These are phyloP conservation scores for Tethya wilhelma DNA, from an alignment of 37 sponge, comb jelly and placozoan species.

Conservation along the genomic window DNA sequence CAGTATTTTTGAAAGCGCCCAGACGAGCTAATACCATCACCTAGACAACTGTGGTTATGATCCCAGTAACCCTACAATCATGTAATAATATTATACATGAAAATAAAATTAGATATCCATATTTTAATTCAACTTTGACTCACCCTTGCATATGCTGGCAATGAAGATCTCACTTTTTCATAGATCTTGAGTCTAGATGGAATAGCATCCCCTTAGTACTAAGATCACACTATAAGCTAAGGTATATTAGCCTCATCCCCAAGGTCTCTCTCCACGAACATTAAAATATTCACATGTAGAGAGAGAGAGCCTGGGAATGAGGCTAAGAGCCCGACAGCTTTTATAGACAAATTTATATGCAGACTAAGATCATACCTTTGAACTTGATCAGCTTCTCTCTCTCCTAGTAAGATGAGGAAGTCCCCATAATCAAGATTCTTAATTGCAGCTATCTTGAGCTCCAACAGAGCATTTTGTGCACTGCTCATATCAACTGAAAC, in stretches of 20 bases:
- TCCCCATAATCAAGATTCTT: conserved; percentile 11
- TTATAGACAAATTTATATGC: too few relatives aligned
- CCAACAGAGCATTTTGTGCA: conserved; percentile 66
- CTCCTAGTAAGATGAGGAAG: conserved; percentile 62
- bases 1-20: conserved; percentile 50
- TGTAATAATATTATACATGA: too few relatives aligned
- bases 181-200: conserved; percentile 36
- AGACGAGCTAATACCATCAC: conserved; percentile 6
- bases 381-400: not conserved
- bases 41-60: conserved; percentile 20
- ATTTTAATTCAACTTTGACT: too few relatives aligned
- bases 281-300: too few relatives aligned
- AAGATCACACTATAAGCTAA: too few relatives aligned
- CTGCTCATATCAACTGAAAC: conserved; percentile 72
- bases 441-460: conserved; percentile 73
- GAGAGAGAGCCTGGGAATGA: not conserved
- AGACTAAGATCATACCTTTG: not conserved
- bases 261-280: too few relatives aligned
- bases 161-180: not conserved
- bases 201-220: too few relatives aligned
- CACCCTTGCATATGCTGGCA: conserved; percentile 51
- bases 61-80: conserved; percentile 54
- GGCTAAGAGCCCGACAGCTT: too few relatives aligned
- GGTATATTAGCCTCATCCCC: too few relatives aligned
- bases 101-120: too few relatives aligned